Base-by-base conservation (phyloP, 2,113 vertebrate species). In the Larimichthys polyactis region DNA sequence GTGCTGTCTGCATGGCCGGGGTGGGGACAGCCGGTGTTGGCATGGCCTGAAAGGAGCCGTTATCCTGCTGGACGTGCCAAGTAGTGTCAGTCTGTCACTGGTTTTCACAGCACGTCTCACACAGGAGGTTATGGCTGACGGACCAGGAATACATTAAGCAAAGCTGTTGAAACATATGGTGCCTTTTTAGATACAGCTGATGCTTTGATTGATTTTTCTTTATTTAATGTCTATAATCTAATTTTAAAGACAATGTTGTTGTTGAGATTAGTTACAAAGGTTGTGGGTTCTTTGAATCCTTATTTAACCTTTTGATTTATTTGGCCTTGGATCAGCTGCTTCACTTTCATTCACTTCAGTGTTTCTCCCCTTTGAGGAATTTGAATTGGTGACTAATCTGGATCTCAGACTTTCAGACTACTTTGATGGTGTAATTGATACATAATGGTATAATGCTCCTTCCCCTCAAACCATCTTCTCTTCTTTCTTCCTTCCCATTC, bases 1-100 rank as follows among this genome's bases (percentile, higher is more conserved):
- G 65, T 44, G 51, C n/a, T 67, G 82, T 81, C 49, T 84, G 78
- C 54, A 19, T 68, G 64, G 64, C 78, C 29, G 3, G 17, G 62
- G 22, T 5, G 55, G 81, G 79, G 76, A 73, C 87, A 90, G 85
- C 85, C 86, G 66, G 79, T 60, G 81, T 81, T 93, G 91, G 90
- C 90, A 83, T 10, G 65, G 79, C 88, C 86, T 92, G 82, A 92
- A 92, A 93, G 89, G 82, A 89, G 79, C 71, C 67, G 4, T 74
- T 69, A 71, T 78, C 79, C 80, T 71, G 83, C 86, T 71, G 87
- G 46, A 66, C 20, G 87, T 90, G 90, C 90, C 92, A 93, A 94
- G 80, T 73, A 89, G 92, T 93, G 92, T 92, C 92, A 92, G 85
- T 84, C 91, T 91, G 90, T 85, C 82, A 46, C 65, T 46, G 64